Percentiles rank a stretch among this genome's conserved stretches.
phyloP scores from a whole-genome alignment of 1,140 invertebrate genomes.

The roundworm (Caenorhabditis elegans) region WBcel235 BX284603.4:5942001-5942500 shows the following conservation, averaged over 20 bases:
- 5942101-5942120: slow-evolving; percentile 71
- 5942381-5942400: slow-evolving; percentile 88
- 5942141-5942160: slow-evolving; percentile 71
- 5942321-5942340: slow-evolving; percentile 76
- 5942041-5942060: slow-evolving; percentile 69
- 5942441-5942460: slow-evolving; percentile 73
- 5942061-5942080: slow-evolving; percentile 88
- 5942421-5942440: slow-evolving; percentile 73
- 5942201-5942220: slow-evolving; percentile 84
- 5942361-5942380: slow-evolving; percentile 88
- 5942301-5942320: slow-evolving; percentile 90
- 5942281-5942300: slow-evolving; percentile 77
- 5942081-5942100: slow-evolving; percentile 88
- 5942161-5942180: slow-evolving; percentile 72
- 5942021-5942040: slow-evolving; percentile 68
- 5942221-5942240: slow-evolving; percentile 73
- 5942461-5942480: slow-evolving; percentile 71
- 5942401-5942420: slow-evolving; percentile 90
- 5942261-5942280: slow-evolving; percentile 69
- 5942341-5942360: slow-evolving; percentile 73
- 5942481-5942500: slow-evolving; percentile 70
- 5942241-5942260: slow-evolving; percentile 69
- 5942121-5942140: slow-evolving; percentile 70
- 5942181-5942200: slow-evolving; percentile 84
- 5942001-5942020: slow-evolving; percentile 70